Conservation (phyloP, 1,140 invertebrate species). For the Cyclina sinensis region DNA sequence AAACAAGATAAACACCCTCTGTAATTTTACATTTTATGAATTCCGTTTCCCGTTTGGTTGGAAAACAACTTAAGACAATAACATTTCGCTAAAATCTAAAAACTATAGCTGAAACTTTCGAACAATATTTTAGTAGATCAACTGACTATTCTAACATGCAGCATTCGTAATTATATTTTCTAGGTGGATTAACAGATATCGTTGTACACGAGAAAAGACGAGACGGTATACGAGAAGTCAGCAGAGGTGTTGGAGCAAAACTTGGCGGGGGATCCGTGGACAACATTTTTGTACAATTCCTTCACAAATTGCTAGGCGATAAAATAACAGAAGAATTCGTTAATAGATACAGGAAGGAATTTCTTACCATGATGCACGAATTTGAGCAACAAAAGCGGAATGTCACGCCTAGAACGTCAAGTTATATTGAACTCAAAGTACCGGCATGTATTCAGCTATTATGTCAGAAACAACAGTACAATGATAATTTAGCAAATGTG, state of each 20-base stretch:
- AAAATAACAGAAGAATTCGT: slow-evolving; percentile 47
- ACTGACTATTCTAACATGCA: no score
- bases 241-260: slow-evolving; percentile 40
- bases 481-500: slow-evolving; percentile 48
- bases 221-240: slow-evolving; percentile 44
- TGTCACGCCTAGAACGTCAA: slow-evolving; percentile 19
- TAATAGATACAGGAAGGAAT: slow-evolving; percentile 40
- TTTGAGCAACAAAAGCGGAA: slow-evolving; percentile 53
- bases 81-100: no score
- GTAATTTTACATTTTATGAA: no score
- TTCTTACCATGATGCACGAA: slow-evolving; percentile 54
- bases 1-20: no score
- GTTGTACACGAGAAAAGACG: slow-evolving; percentile 53
- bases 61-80: no score
- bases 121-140: no score
- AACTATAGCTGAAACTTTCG: no score
- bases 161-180: not conserved
- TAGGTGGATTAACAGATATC: slow-evolving; percentile 61
- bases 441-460: slow-evolving; percentile 48
- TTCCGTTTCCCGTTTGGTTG: no score
- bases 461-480: slow-evolving; percentile 57
- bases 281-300: slow-evolving; percentile 61
- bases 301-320: slow-evolving; percentile 58
- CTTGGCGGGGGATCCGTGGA: slow-evolving; percentile 48
- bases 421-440: slow-evolving; percentile 38